Percentiles rank a stretch among this genome's conserved stretches.
phyloP scores from a whole-genome alignment of 2,797 vertebrate species.

The Anisognathus igniventris region DNA sequence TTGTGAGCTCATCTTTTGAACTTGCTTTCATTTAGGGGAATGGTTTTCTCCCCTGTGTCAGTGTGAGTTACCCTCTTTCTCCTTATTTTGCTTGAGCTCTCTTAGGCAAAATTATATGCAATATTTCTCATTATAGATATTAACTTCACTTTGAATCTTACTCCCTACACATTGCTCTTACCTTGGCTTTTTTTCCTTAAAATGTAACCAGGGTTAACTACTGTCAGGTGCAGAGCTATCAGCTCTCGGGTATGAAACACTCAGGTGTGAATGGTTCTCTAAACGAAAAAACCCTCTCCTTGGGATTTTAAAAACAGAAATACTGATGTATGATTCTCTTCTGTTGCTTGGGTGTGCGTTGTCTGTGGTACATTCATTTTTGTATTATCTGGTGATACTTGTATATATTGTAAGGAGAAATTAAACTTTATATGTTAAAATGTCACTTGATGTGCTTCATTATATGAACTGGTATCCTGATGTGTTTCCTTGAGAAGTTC shows the following conservation, averaged over 20 bases:
- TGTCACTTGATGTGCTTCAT: background rate
- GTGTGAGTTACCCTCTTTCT: background rate
- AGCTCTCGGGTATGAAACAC: background rate
- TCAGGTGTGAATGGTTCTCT: background rate
- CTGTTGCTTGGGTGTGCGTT: background rate
- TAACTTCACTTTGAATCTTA: background rate
- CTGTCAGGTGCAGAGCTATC: background rate
- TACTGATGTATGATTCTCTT: background rate
- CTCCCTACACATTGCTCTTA: background rate
- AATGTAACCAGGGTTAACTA: background rate
- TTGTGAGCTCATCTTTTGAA: constrained; percentile 35
- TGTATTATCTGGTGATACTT: background rate
- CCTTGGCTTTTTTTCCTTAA: background rate
- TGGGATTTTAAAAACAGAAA: background rate
- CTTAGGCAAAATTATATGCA: background rate
- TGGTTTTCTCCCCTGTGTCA: background rate
- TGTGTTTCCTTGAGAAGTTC: background rate
- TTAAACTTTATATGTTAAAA: background rate
- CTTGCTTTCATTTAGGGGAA: constrained; percentile 29
- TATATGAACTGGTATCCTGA: background rate
- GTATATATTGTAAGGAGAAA: constrained; percentile 39
- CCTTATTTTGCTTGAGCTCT: background rate
- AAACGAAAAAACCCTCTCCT: background rate
- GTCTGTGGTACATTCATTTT: background rate
- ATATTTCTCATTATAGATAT: background rate